A percentile compares a stretch with the other conserved stretches of the same genome.
Conservation (phyloP, 2,113 vertebrate species). For the Takifugu bimaculatus region DNA sequence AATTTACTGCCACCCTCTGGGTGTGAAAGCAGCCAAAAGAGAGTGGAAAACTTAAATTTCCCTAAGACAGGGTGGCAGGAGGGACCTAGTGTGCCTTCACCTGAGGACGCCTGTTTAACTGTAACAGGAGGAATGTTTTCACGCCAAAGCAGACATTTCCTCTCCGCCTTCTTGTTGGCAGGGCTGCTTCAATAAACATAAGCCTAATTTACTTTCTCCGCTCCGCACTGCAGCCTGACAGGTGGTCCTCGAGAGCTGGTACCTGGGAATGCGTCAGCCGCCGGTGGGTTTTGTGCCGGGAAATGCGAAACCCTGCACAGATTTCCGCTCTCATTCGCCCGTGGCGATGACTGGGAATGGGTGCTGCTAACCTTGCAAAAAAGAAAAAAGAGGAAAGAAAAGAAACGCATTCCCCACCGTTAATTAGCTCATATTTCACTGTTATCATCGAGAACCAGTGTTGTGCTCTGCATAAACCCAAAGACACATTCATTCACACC, state of each 20-base stretch:
- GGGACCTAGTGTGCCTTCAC: constrained; percentile 35
- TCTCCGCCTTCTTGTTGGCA: constrained; percentile 42
- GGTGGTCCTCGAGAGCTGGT: constrained; percentile 48
- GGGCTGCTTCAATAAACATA: constrained; percentile 51
- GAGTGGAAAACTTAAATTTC: too few species aligned
- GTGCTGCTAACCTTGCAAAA: constrained; percentile 23
- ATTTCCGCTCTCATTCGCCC: constrained; percentile 24
- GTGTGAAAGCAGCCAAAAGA: constrained; percentile 27
- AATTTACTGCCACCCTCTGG: constrained; percentile 37
- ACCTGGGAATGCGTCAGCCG: constrained; percentile 33
- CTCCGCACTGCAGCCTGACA: constrained; percentile 37
- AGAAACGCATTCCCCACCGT: constrained; percentile 11
- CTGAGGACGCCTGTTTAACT: constrained; percentile 37
- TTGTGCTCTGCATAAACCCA: constrained; percentile 21
- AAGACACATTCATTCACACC: not conserved
- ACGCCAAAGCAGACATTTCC: constrained; percentile 66
- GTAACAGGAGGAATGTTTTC: constrained; percentile 53
- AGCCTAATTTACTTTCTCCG: constrained; percentile 35
- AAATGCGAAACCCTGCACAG: constrained; percentile 17
- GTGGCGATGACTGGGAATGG: constrained; percentile 26
- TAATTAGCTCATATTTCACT: constrained; percentile 40
- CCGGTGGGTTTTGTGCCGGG: constrained; percentile 10
- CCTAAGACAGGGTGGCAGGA: too few species aligned
- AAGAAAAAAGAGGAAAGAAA: not conserved
- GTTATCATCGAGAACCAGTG: constrained; percentile 22